phyloP scores from a whole-genome alignment of 2,797 vertebrate species.

The Carapus acus region DNA sequence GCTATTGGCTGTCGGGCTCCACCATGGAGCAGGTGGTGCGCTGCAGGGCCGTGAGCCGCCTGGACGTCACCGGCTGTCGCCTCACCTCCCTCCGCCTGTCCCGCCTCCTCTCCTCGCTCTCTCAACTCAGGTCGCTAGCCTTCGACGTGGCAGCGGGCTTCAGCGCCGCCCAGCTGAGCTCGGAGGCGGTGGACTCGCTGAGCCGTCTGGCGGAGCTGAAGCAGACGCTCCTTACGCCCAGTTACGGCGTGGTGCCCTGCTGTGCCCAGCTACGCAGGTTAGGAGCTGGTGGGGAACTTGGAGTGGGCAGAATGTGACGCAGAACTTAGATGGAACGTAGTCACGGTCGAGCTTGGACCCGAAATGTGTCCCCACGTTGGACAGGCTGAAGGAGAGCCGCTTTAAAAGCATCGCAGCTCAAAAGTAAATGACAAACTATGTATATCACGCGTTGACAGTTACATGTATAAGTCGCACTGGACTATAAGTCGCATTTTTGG shows the following conservation, averaged over 20 bases:
- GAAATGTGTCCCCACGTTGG: too few species aligned
- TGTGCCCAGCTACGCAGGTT: conserved; percentile 81
- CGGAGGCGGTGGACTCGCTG: conserved; percentile 85
- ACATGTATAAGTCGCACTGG: too few species aligned
- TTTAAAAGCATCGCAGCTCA: too few species aligned
- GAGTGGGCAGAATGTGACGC: too few species aligned
- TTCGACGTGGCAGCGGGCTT: conserved; percentile 86
- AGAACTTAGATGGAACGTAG: too few species aligned
- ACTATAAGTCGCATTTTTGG: too few species aligned
- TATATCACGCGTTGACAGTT: too few species aligned
- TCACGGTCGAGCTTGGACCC: too few species aligned
- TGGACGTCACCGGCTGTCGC: conserved; percentile 87
- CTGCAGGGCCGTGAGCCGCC: conserved; percentile 81
- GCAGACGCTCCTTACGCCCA: conserved; percentile 88
- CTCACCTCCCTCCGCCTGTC: conserved; percentile 85
- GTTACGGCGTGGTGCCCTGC: conserved; percentile 91
- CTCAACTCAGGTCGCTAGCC: conserved; percentile 79
- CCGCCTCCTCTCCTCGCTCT: conserved; percentile 81
- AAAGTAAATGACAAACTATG: too few species aligned
- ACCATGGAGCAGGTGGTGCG: conserved; percentile 78
- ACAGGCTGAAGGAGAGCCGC: too few species aligned
- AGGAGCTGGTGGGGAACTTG: conserved; percentile 21
- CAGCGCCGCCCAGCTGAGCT: conserved; percentile 81
- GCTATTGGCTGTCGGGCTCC: conserved; percentile 87
- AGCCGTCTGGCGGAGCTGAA: conserved; percentile 84